These are phyloP conservation scores for Agonopterix arenella DNA, from an alignment of 2,888 invertebrate species.

Conservation along the genomic window DNA sequence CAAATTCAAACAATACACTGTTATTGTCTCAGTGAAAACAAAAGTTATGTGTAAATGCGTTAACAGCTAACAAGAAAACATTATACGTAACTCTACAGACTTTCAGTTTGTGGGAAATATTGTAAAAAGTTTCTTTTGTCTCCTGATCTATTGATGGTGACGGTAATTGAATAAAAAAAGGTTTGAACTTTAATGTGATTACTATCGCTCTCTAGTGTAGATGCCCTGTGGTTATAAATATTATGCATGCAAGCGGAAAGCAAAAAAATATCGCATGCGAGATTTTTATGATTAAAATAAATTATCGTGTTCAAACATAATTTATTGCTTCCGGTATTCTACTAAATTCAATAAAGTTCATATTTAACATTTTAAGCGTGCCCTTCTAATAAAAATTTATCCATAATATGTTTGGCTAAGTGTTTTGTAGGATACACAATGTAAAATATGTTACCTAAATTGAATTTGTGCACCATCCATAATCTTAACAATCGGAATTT, in stretches of 20 bases:
- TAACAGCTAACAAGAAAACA: constrained; percentile 22
- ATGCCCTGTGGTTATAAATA: not conserved
- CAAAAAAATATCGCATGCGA: not conserved
- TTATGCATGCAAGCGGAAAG: not conserved
- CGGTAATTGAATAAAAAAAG: constrained; percentile 15
- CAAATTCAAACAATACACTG: constrained; percentile 5
- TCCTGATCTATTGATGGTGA: constrained; percentile 17
- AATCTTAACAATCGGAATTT: too few relatives aligned
- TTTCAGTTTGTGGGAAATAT: constrained; percentile 49
- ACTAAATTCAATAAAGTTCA: too few relatives aligned
- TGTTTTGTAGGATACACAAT: too few relatives aligned
- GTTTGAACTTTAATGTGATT: constrained; percentile 5
- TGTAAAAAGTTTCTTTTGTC: constrained; percentile 34
- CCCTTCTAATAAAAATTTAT: too few relatives aligned
- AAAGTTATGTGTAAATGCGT: constrained; percentile 19
- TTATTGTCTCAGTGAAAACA: constrained; percentile 27
- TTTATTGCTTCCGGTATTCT: too few relatives aligned
- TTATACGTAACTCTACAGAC: constrained; percentile 28
- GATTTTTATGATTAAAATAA: too few relatives aligned
- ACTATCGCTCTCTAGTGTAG: constrained; percentile 4
- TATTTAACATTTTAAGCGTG: too few relatives aligned
- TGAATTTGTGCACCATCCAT: too few relatives aligned
- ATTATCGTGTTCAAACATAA: too few relatives aligned
- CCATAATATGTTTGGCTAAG: too few relatives aligned
- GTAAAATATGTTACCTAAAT: too few relatives aligned